Evolutionary conservation across 1,140 invertebrate species (phyloP).

Genomic region (Triops longicaudatus): DNA sequence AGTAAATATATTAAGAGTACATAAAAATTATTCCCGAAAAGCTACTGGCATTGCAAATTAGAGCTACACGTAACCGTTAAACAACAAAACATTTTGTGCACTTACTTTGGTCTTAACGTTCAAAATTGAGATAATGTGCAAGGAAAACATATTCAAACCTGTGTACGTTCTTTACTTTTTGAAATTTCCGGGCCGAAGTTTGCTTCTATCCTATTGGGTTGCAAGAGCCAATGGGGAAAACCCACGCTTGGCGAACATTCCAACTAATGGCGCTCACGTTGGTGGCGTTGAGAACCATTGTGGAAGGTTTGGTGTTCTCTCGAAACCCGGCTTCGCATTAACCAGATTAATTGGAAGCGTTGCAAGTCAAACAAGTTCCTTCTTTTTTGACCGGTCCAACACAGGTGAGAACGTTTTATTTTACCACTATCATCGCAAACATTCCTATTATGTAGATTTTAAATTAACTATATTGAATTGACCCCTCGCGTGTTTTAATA

Average conservation of each 20-base stretch:
- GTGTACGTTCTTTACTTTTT: neutral
- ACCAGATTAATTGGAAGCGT: neutral
- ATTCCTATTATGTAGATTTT: too few species aligned
- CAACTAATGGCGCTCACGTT: neutral
- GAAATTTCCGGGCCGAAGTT: neutral
- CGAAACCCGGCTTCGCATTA: neutral
- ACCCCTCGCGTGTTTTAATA: too few species aligned
- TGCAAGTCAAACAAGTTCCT: neutral
- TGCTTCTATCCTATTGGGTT: neutral
- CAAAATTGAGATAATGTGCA: too few species aligned
- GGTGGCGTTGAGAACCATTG: neutral
- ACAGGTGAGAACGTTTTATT: neutral
- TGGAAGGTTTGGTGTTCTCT: neutral
- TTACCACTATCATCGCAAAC: neutral
- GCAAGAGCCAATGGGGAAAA: slow-evolving; percentile 23
- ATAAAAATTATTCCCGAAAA: too few species aligned
- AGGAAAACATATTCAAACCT: too few species aligned
- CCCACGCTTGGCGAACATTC: neutral
- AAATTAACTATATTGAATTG: too few species aligned
- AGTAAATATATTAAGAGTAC: too few species aligned
- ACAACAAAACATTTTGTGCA: too few species aligned
- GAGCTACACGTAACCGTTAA: too few species aligned
- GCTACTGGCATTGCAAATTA: too few species aligned
- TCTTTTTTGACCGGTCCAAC: neutral
- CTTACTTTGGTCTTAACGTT: too few species aligned